phyloP scores from a whole-genome alignment of 1,140 invertebrate genomes.

The Spodoptera litura region DNA sequence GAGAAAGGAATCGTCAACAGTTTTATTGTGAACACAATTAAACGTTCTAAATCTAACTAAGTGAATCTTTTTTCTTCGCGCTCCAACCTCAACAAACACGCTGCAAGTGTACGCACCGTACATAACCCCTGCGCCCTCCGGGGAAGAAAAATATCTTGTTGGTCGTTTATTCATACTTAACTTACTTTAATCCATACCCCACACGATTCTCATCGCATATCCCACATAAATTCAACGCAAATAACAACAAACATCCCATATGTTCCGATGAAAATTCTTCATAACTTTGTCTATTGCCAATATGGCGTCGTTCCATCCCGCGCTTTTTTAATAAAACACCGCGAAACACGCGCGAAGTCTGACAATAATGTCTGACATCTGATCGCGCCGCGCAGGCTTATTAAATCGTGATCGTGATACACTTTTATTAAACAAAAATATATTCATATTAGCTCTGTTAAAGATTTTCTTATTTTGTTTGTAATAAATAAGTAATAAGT shows the following conservation, averaged over 20 bases:
- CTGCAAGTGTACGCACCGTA: too few species aligned
- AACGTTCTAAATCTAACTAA: too few species aligned
- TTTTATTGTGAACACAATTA: too few species aligned
- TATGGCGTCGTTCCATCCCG: constrained; percentile 56
- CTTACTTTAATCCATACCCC: background rate
- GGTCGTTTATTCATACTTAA: background rate
- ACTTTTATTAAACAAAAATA: constrained; percentile 19
- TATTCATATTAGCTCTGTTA: background rate
- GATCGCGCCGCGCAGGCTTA: constrained; percentile 56
- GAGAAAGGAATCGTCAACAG: too few species aligned
- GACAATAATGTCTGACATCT: constrained; percentile 55
- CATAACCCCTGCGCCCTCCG: too few species aligned
- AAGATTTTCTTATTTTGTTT: background rate
- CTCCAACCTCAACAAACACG: too few species aligned
- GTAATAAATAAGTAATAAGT: too few species aligned
- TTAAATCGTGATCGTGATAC: constrained; percentile 48
- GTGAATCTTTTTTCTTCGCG: too few species aligned
- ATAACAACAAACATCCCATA: constrained; percentile 21
- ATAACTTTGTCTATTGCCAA: constrained; percentile 46
- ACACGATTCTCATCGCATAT: background rate
- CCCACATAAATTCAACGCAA: constrained; percentile 5
- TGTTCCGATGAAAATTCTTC: constrained; percentile 21
- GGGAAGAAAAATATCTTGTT: too few species aligned
- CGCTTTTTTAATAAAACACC: constrained; percentile 65
- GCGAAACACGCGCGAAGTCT: constrained; percentile 57